Evolutionary conservation across 2,888 invertebrate genomes (phyloP), one percentile per base, ranked within the genome.

Genomic region (Eilema depressum): DNA sequence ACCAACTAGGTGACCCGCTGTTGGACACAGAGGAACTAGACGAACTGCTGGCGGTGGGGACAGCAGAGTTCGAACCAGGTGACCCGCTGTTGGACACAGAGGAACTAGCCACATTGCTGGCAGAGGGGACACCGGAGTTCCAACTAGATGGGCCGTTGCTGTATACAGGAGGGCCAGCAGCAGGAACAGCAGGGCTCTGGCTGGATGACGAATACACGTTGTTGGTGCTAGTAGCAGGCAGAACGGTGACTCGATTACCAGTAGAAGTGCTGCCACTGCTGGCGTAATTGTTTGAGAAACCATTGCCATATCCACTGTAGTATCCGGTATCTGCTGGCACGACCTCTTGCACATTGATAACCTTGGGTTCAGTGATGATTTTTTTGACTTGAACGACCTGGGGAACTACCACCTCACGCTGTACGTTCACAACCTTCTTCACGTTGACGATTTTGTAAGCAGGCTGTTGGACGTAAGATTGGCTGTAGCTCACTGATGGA

Each of bases 371-470:
- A 0, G 73, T 77, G 59, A 82, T 72, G 37, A 81, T 68, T 37
- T 82, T 81, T 47, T 80, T 74, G 59, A 81, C 82, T n/a, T 76
- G 69, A n/a, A 81, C 69, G 3, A 81, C 78, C 37, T 81, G 78
- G 14, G 82, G 82, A 23, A 80, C 80, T 17, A 73, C 72, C 23
- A 81, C 70, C 63, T 81, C 81, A 30, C 82, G 81, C 66, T 81
- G 80, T 17, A 81, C 82, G 68, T 82, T 80, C 30, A 81, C 82
- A 14, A 81, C 77, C 65, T 82, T 81, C 23, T 26, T 75, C 41
- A 81, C 64, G 28, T 75, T 20, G 25, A 81, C 61, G 0, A 80
- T 75, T n/a, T 63, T 63, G 41, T 61, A 56, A 20, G 63, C 20
- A 1, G 69, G 67, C 23, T 67, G 66, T 25, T 65, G 57, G 47